Percentiles rank a stretch among this genome's conserved stretches.
Evolutionary conservation across 2,797 vertebrate genomes (phyloP).

Genomic region (Oryzias sinensis): DNA sequence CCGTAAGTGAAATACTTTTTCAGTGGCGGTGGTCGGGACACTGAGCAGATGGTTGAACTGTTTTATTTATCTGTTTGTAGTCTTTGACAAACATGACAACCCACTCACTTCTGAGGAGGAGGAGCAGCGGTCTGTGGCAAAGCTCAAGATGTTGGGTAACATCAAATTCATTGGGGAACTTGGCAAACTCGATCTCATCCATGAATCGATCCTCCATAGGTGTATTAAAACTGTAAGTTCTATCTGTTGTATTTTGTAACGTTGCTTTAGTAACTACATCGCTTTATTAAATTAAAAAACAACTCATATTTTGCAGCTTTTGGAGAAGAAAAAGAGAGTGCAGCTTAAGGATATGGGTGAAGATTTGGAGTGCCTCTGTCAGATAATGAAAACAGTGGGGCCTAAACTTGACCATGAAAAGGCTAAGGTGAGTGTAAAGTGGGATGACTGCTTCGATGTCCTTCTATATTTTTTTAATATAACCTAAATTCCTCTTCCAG

Average conservation of each 20-base stretch:
- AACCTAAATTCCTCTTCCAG: conserved; percentile 56
- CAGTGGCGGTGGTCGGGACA: not conserved
- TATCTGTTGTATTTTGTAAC: accelerated
- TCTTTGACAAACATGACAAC: conserved; percentile 94
- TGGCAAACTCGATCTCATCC: conserved; percentile 99
- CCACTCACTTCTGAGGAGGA: conserved; percentile 98
- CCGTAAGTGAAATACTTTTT: conserved; percentile 73
- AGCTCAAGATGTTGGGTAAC: conserved; percentile 99
- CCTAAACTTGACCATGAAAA: conserved; percentile 98
- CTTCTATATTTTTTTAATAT: not conserved
- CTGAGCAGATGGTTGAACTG: not conserved
- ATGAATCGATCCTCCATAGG: conserved; percentile 99
- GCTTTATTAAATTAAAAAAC: not conserved
- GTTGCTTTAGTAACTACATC: not conserved
- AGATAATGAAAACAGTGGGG: conserved; percentile 99
- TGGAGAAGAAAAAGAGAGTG: conserved; percentile 99
- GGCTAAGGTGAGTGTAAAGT: conserved; percentile 83
- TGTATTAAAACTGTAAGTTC: conserved; percentile 99
- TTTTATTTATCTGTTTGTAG: conserved; percentile 55
- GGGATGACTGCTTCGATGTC: not conserved
- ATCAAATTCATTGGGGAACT: conserved; percentile 99
- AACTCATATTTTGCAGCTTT: conserved; percentile 78
- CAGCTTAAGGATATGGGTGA: conserved; percentile 99
- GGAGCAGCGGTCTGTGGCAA: conserved; percentile 97
- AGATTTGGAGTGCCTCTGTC: conserved; percentile 99